Evolutionary conservation across 1,140 invertebrate genomes (phyloP), one percentile per base, ranked within the genome.

Genomic region (Zaprionus vittiger): DNA sequence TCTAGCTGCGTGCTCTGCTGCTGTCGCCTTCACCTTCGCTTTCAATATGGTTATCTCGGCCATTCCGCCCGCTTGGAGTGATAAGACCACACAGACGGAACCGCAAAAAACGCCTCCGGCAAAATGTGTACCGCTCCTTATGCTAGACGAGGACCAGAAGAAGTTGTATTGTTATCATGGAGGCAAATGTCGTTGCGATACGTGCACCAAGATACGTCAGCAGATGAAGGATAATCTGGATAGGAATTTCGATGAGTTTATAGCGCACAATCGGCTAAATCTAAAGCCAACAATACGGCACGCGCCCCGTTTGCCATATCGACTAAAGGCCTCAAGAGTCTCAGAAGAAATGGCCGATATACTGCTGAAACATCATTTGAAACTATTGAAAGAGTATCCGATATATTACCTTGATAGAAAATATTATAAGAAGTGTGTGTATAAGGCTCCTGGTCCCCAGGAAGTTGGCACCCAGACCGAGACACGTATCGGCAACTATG

Each of bases 151-250:
- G 47, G 85, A 90, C 76, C 77, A 71, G 3, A 79, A 63, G 57
- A 80, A 73, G 15, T 47, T 71, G 7, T 90, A 90, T 20, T 90
- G 85, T 52, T 90, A 90, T 31, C 86, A 90, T 56, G 85, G 85
- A n/a, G 82, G 86, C 44, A 90, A 80, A 38, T 90, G 85, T 38
- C 74, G 72, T 14, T 90, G 85, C 56, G 49, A 37, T 5, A 59
- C 37, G 2, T 90, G 85, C 56, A 44, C 14, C 1, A 57, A 31
- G 17, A 67, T 80, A 14, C 71, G 69, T 9, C 41, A 63, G n/a
- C 15, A 68, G 14, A 68, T 78, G 59, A 17, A 7, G 54, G 37
- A 80, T 1, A 55, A 69, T 7, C 1, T 90, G 56, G 86, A 90
- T 14, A 57, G n/a, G n/a, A 68, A 82, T 57, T 65, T 85, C 1